These are phyloP conservation scores for Chiloscyllium punctatum DNA, from an alignment of 2,797 vertebrate species.

Conservation along the genomic window DNA sequence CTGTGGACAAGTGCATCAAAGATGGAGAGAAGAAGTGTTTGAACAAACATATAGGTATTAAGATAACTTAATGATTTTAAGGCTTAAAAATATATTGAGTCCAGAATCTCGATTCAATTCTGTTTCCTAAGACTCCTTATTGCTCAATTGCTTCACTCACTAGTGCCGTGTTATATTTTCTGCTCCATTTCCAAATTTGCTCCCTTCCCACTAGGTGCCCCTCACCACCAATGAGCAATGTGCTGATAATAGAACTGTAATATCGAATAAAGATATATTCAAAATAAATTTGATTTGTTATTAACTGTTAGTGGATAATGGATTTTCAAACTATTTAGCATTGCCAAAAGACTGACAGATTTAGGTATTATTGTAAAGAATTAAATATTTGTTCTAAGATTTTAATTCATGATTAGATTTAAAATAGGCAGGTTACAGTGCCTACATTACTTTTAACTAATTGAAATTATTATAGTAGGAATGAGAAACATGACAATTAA, in stretches of 20 bases:
- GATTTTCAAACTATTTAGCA: background rate
- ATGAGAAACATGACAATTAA: background rate
- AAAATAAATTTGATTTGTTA: background rate
- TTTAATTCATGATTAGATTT: slow-evolving; percentile 5
- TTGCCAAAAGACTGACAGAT: background rate
- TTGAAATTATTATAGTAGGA: background rate
- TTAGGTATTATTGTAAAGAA: background rate
- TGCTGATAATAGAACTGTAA: background rate
- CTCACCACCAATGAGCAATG: background rate
- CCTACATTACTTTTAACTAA: background rate
- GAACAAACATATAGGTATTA: background rate
- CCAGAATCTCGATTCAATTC: background rate
- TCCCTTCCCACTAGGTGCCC: background rate
- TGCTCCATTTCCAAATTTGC: background rate
- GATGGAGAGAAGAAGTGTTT: background rate
- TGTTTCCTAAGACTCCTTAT: background rate
- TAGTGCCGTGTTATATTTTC: background rate
- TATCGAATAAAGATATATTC: background rate
- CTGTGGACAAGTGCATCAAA: background rate
- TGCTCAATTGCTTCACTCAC: background rate
- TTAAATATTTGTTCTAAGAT: background rate
- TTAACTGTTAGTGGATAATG: background rate
- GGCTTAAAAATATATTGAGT: background rate
- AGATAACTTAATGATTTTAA: background rate
- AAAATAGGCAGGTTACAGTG: background rate